A percentile compares a stretch with the other conserved stretches of the same genome.
These are phyloP conservation scores for Trilocha varians DNA, from an alignment of 2,888 invertebrate genomes.

Conservation along the genomic window DNA sequence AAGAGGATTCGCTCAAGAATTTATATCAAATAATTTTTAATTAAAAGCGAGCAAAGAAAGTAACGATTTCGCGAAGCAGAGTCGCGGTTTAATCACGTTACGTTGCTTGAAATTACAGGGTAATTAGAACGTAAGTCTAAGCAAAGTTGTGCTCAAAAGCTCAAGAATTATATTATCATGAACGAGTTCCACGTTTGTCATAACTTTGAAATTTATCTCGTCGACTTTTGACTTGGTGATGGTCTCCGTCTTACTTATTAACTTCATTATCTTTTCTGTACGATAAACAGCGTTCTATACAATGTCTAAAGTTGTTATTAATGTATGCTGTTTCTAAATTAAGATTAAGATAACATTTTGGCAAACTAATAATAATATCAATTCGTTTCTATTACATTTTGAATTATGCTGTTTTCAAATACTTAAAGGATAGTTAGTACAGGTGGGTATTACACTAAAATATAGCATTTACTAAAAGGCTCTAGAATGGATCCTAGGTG, in stretches of 20 bases:
- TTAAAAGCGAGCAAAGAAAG: slow-evolving; percentile 26
- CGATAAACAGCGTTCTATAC: neutral
- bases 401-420: too few relatives aligned
- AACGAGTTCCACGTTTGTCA: slow-evolving; percentile 18
- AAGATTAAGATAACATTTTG: too few relatives aligned
- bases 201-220: slow-evolving; percentile 13
- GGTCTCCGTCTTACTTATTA: slow-evolving; percentile 3
- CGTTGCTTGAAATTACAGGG: slow-evolving; percentile 19
- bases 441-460: too few relatives aligned
- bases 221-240: slow-evolving; percentile 12
- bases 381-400: too few relatives aligned
- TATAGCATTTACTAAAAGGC: too few relatives aligned
- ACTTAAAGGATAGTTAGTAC: too few relatives aligned
- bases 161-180: slow-evolving; percentile 12
- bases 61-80: slow-evolving; percentile 19
- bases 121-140: slow-evolving; percentile 10
- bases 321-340: too few relatives aligned
- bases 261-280: neutral
- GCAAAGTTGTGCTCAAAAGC: slow-evolving; percentile 13
- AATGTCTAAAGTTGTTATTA: too few relatives aligned
- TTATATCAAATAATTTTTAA: slow-evolving; percentile 33
- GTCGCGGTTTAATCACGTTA: slow-evolving; percentile 31
- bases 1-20: slow-evolving; percentile 27
- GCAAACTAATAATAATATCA: too few relatives aligned
- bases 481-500: too few relatives aligned